Conservation (phyloP, 1,140 invertebrate genomes). For the Trachymyrmex cornetzi region DNA sequence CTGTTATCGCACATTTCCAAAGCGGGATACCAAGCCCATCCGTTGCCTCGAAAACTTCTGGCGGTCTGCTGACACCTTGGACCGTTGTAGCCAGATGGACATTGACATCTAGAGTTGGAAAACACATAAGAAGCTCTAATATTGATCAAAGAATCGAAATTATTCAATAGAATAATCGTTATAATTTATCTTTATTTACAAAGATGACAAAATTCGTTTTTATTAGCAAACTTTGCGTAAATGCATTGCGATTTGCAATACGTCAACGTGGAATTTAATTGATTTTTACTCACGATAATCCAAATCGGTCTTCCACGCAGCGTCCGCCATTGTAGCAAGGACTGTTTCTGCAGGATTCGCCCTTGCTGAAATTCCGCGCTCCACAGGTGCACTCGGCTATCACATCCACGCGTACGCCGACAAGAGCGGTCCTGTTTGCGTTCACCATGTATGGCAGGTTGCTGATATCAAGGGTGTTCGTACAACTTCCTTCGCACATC, state of each 20-base stretch:
- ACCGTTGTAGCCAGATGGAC: constrained; percentile 96
- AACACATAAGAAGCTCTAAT: not conserved
- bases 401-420: constrained; percentile 96
- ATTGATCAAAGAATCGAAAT: not conserved
- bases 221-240: not conserved
- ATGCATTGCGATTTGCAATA: not conserved
- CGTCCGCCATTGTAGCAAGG: constrained; percentile 98
- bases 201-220: not conserved
- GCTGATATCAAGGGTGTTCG: constrained; percentile 96
- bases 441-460: constrained; percentile 97
- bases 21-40: constrained; percentile 98
- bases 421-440: constrained; percentile 97
- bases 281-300: constrained; percentile 89
- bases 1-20: constrained; percentile 98
- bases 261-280: not conserved
- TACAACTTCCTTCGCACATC: constrained; percentile 98
- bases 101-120: constrained; percentile 90
- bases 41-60: constrained; percentile 96
- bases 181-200: not conserved
- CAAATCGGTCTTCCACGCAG: constrained; percentile 95
- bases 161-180: not conserved
- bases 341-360: constrained; percentile 95
- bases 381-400: constrained; percentile 96
- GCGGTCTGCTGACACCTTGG: constrained; percentile 98
- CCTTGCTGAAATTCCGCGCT: constrained; percentile 95